Percentiles rank a stretch among this genome's conserved stretches.
Evolutionary conservation across 1,140 invertebrate species (phyloP).

Genomic region (Conus ventricosus): DNA sequence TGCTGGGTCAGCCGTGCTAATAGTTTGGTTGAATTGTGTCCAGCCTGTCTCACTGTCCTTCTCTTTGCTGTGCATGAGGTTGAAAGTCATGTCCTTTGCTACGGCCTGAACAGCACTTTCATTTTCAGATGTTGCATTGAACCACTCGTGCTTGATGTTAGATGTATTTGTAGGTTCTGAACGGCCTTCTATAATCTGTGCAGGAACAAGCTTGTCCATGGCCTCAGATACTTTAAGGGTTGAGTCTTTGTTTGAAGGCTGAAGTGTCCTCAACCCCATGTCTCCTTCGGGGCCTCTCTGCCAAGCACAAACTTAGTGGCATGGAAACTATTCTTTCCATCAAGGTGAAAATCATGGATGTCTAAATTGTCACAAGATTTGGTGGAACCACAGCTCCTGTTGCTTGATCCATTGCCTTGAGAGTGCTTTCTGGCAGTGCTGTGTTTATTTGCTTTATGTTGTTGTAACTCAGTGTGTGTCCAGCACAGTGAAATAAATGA

Average conservation of each 20-base stretch:
- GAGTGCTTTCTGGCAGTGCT: no score
- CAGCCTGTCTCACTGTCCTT: no score
- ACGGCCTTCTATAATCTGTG: neutral
- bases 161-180: neutral
- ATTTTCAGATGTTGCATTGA: neutral
- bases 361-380: neutral
- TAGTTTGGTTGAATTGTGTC: slow-evolving; percentile 1
- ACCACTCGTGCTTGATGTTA: slow-evolving; percentile 2
- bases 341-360: neutral
- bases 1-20: neutral
- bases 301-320: slow-evolving; percentile 12
- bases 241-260: slow-evolving; percentile 13
- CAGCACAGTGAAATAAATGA: no score
- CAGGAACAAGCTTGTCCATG: neutral
- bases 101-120: neutral
- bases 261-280: neutral
- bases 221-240: neutral
- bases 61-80: neutral
- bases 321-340: slow-evolving; percentile 31
- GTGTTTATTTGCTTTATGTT: no score
- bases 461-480: no score
- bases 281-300: slow-evolving; percentile 25
- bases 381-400: no score
- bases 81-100: slow-evolving; percentile 25
- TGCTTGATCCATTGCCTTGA: no score